Conservation (phyloP, 2,797 vertebrate species). For the Sternarchorhynchus goeldii region DNA sequence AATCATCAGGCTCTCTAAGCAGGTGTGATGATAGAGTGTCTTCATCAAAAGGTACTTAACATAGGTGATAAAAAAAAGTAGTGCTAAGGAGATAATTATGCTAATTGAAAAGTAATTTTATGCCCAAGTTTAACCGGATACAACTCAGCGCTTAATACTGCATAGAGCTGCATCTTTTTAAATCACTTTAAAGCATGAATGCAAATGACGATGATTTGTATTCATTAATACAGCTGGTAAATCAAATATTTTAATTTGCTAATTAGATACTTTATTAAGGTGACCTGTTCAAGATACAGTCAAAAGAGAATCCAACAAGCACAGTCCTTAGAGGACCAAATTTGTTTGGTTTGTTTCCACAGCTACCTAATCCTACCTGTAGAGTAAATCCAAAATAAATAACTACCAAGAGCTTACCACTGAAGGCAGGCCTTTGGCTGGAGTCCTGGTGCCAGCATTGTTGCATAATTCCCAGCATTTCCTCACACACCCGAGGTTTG, state of each 20-base stretch:
- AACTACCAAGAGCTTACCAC: constrained; percentile 68
- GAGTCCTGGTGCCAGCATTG: constrained; percentile 82
- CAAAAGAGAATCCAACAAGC: neutral
- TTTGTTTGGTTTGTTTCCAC: neutral
- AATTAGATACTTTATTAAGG: constrained; percentile 24
- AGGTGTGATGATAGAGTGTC: constrained; percentile 6
- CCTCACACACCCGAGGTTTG: constrained; percentile 77
- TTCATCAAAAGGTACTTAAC: constrained; percentile 25
- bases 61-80: constrained; percentile 8
- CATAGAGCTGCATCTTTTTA: constrained; percentile 25
- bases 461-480: constrained; percentile 82
- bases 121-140: constrained; percentile 36
- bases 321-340: neutral
- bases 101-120: constrained; percentile 30
- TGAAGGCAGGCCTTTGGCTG: constrained; percentile 77
- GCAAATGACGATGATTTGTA: constrained; percentile 44
- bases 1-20: constrained; percentile 5
- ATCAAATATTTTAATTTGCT: constrained; percentile 28
- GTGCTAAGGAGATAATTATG: neutral
- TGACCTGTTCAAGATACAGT: constrained; percentile 7
- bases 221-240: constrained; percentile 47
- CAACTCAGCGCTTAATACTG: constrained; percentile 24
- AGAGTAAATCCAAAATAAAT: constrained; percentile 5
- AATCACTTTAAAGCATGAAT: constrained; percentile 39
- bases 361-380: neutral